Conservation (phyloP, 2,113 vertebrate genomes). For the Microcebus tavaratra region DNA sequence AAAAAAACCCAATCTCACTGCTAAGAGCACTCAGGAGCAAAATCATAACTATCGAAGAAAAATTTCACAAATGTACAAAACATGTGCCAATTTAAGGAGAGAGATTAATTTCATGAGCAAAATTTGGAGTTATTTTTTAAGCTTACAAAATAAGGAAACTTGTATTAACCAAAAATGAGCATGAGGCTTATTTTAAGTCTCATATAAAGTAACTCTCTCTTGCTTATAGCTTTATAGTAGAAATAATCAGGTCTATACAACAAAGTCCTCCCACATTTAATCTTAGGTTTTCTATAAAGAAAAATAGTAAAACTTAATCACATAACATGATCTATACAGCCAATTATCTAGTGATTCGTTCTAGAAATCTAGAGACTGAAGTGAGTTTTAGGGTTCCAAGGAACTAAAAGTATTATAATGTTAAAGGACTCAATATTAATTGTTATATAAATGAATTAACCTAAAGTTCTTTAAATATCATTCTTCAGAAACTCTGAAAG, state of each 20-base stretch:
- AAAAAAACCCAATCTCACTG: neutral
- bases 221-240: neutral
- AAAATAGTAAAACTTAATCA: neutral
- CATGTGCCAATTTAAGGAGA: neutral
- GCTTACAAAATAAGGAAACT: neutral
- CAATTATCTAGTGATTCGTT: constrained; percentile 22
- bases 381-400: neutral
- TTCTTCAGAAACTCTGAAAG: constrained; percentile 1
- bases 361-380: neutral
- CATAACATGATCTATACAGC: neutral
- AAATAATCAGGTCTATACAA: neutral
- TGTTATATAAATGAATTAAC: neutral
- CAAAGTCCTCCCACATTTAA: neutral
- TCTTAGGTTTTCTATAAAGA: neutral
- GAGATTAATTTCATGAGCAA: neutral
- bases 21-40: constrained; percentile 8
- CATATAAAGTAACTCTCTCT: neutral
- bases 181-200: neutral
- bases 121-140: neutral
- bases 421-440: neutral
- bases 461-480: neutral
- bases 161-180: neutral
- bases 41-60: neutral
- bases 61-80: neutral
- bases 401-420: neutral